Conservation (phyloP, 1,140 invertebrate genomes). For the Heliothis subflexa region DNA sequence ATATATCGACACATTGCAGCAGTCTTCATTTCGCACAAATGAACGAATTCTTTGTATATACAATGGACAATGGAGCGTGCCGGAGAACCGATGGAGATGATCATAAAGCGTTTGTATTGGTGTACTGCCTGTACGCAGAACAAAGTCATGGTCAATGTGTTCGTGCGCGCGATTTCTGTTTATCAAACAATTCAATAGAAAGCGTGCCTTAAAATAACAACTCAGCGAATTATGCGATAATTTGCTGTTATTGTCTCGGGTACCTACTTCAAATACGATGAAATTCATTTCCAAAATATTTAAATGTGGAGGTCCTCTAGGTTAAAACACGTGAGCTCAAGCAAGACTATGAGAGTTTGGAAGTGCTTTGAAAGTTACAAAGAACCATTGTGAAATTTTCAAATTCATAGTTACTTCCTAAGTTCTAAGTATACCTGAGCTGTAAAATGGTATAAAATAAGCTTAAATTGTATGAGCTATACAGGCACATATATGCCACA, state of each 20-base stretch:
- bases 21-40: slow-evolving; percentile 64
- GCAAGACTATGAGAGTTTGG: too few relatives aligned
- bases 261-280: too few relatives aligned
- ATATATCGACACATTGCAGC: slow-evolving; percentile 51
- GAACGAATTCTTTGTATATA: slow-evolving; percentile 69
- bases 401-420: too few relatives aligned
- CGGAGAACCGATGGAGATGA: slow-evolving; percentile 60
- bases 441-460: too few relatives aligned
- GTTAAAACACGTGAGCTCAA: too few relatives aligned
- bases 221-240: slow-evolving; percentile 22
- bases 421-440: too few relatives aligned
- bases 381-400: too few relatives aligned
- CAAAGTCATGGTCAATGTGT: slow-evolving; percentile 38
- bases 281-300: too few relatives aligned
- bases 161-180: slow-evolving; percentile 38
- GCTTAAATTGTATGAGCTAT: too few relatives aligned
- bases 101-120: slow-evolving; percentile 34
- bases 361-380: too few relatives aligned
- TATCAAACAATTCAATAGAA: slow-evolving; percentile 39
- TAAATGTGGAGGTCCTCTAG: too few relatives aligned
- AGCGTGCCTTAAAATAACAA: slow-evolving; percentile 41
- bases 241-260: neutral
- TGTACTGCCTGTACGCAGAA: slow-evolving; percentile 22
- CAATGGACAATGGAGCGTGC: slow-evolving; percentile 76
- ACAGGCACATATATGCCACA: too few relatives aligned